A percentile compares a stretch with the other conserved stretches of the same genome.
phyloP scores from a whole-genome alignment of 2,888 invertebrate species.

The Myathropa florea region DNA sequence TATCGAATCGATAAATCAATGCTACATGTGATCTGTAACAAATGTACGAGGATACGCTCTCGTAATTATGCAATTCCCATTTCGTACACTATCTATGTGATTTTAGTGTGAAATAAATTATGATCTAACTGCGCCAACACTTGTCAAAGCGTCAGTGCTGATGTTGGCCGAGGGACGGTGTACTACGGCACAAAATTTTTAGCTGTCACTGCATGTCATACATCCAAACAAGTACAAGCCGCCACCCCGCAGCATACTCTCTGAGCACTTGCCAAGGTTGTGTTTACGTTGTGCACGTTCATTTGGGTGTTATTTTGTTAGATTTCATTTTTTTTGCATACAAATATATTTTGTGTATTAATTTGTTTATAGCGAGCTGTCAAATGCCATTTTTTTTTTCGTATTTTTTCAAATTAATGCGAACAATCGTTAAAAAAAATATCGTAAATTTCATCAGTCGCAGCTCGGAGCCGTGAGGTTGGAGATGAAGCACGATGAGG shows the following conservation, averaged over 20 bases:
- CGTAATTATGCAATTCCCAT: constrained; percentile 39
- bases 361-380: constrained; percentile 12
- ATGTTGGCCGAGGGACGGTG: too few species aligned
- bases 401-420: background rate
- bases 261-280: constrained; percentile 45
- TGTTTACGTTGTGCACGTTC: constrained; percentile 21
- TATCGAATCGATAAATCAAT: constrained; percentile 33
- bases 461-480: background rate
- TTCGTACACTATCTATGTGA: background rate
- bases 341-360: constrained; percentile 3
- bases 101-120: constrained; percentile 28
- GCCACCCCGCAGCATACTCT: background rate
- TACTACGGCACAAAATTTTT: constrained; percentile 27
- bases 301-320: background rate
- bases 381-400: background rate
- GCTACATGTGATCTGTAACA: constrained; percentile 3
- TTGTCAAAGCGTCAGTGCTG: constrained; percentile 15
- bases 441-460: background rate
- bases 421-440: constrained; percentile 9
- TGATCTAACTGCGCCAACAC: constrained; percentile 42
- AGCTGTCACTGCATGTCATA: constrained; percentile 62
- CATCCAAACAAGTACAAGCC: constrained; percentile 46
- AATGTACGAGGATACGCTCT: constrained; percentile 3
- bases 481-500: background rate
- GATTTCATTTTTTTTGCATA: background rate